Conservation (phyloP, 2,797 vertebrate genomes). For the Manis pentadactyla region DNA sequence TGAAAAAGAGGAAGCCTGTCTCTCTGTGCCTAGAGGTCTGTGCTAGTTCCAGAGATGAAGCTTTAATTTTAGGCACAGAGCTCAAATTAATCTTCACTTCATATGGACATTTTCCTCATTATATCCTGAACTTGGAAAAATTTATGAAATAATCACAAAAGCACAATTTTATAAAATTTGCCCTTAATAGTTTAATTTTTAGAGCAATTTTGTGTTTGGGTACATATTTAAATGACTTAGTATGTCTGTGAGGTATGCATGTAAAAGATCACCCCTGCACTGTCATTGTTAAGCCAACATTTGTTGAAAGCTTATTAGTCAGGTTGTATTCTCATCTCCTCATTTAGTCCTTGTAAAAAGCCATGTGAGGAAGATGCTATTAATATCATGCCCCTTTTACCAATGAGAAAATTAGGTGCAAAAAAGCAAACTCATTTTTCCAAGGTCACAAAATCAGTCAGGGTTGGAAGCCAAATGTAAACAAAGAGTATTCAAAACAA, state of each 20-base stretch:
- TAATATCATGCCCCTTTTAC: not conserved
- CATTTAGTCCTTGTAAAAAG: not conserved
- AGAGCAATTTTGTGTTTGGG: not conserved
- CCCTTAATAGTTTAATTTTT: not conserved
- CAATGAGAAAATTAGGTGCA: not conserved
- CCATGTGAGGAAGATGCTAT: rapidly evolving
- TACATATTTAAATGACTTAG: not conserved
- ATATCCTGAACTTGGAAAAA: constrained; percentile 21
- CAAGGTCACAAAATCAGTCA: not conserved
- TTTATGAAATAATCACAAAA: not conserved
- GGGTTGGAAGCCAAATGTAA: not conserved
- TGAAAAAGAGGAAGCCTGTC: constrained; percentile 47
- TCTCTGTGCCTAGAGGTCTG: constrained; percentile 60
- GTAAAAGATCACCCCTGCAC: not conserved
- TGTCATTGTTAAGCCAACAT: not conserved
- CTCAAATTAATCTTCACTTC: constrained; percentile 28
- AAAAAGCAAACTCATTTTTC: constrained; percentile 5
- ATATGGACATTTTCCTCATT: constrained; percentile 19
- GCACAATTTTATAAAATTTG: not conserved
- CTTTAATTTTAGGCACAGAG: constrained; percentile 25
- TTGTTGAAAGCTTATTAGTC: not conserved
- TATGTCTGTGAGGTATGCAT: not conserved
- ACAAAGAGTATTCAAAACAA: not conserved
- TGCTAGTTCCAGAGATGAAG: constrained; percentile 44
- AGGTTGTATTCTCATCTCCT: not conserved